These are phyloP conservation scores for Fissipunctia ypsillon DNA, from an alignment of 2,888 invertebrate species.

Conservation along the genomic window DNA sequence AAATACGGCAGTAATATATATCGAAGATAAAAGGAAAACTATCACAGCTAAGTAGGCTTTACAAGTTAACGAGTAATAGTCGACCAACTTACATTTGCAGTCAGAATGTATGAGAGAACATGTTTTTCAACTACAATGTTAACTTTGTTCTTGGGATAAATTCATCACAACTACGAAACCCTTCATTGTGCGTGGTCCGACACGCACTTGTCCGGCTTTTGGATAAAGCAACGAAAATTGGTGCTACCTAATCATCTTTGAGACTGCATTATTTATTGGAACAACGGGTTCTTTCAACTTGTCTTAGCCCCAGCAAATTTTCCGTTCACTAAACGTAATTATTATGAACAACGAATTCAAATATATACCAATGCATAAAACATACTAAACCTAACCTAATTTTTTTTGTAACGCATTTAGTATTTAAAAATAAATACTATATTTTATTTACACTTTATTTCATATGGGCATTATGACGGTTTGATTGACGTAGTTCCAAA, in stretches of 20 bases:
- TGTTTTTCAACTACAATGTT: no score
- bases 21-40: no score
- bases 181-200: no score
- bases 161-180: no score
- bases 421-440: not conserved
- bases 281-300: conserved; percentile 24
- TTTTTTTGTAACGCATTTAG: not conserved
- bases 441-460: not conserved
- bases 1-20: no score
- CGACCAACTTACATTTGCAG: no score
- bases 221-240: not conserved
- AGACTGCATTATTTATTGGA: conserved; percentile 12
- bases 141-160: no score
- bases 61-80: no score
- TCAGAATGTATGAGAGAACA: no score
- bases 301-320: conserved; percentile 12
- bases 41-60: no score
- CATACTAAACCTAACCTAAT: not conserved
- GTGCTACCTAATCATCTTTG: not conserved
- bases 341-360: conserved; percentile 13
- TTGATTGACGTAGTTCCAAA: conserved; percentile 7
- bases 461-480: not conserved
- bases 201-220: no score
- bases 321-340: conserved; percentile 14
- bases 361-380: conserved; percentile 30